Conservation (phyloP, 2,113 vertebrate genomes). For the Apteryx owenii region DNA sequence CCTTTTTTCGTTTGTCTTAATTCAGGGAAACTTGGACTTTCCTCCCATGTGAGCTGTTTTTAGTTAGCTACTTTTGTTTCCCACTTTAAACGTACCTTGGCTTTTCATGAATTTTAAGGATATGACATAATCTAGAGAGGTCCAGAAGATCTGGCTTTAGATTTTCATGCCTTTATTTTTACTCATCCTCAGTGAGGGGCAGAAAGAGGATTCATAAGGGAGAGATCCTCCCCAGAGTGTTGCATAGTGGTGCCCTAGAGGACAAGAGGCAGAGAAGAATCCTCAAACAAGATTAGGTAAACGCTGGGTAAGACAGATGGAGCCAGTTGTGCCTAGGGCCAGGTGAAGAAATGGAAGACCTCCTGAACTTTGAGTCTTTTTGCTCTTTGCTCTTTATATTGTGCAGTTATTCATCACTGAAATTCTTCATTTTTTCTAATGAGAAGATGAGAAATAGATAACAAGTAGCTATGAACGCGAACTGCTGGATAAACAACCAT, state of each 20-base stretch:
- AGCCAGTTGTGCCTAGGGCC: not conserved
- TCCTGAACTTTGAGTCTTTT: not conserved
- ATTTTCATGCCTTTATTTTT: not conserved
- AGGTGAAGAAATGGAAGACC: not conserved
- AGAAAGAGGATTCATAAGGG: not conserved
- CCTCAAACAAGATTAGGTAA: not conserved
- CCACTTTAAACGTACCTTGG: not conserved
- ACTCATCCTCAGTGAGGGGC: not conserved
- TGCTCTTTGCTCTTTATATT: not conserved
- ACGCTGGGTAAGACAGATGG: not conserved
- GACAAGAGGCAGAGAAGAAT: not conserved
- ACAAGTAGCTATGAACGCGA: too few relatives aligned
- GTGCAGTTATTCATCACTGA: not conserved
- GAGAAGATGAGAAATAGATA: not conserved
- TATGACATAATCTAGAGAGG: not conserved
- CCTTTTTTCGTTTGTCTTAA: slow-evolving; percentile 10
- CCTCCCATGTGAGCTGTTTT: not conserved
- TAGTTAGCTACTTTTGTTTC: slow-evolving; percentile 1
- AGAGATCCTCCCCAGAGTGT: not conserved
- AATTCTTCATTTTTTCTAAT: not conserved
- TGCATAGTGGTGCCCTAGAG: not conserved
- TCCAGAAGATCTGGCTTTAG: not conserved
- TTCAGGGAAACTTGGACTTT: slow-evolving; percentile 15
- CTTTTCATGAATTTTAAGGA: not conserved
- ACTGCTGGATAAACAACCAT: not conserved